A percentile compares a stretch with the other conserved stretches of the same genome.
phyloP scores from a whole-genome alignment of 2,113 vertebrate species.

The Oncorhynchus gorbuscha region DNA sequence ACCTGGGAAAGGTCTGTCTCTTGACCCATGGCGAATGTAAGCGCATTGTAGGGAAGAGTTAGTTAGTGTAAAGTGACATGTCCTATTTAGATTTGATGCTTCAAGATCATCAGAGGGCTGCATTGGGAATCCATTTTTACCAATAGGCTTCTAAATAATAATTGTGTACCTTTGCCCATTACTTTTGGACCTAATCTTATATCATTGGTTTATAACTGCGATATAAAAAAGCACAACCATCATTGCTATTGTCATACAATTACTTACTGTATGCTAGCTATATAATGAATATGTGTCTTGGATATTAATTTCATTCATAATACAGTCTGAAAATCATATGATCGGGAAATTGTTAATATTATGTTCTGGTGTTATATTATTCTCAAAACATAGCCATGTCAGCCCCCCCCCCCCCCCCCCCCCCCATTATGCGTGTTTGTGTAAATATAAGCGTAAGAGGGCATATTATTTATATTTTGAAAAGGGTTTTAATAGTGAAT shows the following conservation, averaged over 20 bases:
- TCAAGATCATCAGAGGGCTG: slow-evolving; percentile 26
- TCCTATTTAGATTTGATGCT: slow-evolving; percentile 63
- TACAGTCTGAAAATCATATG: background rate
- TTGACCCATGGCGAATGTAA: slow-evolving; percentile 80
- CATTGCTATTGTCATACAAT: background rate
- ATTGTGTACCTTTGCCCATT: too few relatives aligned
- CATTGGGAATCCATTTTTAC: background rate
- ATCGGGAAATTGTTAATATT: background rate
- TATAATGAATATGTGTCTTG: background rate
- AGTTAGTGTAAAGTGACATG: slow-evolving; percentile 56
- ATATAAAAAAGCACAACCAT: background rate
- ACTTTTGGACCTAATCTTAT: background rate
- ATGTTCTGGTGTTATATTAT: background rate
- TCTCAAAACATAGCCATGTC: background rate
- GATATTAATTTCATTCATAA: background rate
- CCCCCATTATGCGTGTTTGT: background rate
- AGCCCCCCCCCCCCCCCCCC: too few relatives aligned
- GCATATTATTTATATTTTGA: background rate
- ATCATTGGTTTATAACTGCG: background rate
- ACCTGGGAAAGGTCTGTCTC: slow-evolving; percentile 70
- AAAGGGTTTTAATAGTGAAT: background rate
- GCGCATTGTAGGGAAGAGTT: slow-evolving; percentile 63
- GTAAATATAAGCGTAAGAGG: too few relatives aligned
- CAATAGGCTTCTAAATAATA: too few relatives aligned
- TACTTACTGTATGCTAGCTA: background rate